Evolutionary conservation across 2,888 invertebrate genomes (phyloP).

Genomic region (Chalcosyrphus nemorum): DNA sequence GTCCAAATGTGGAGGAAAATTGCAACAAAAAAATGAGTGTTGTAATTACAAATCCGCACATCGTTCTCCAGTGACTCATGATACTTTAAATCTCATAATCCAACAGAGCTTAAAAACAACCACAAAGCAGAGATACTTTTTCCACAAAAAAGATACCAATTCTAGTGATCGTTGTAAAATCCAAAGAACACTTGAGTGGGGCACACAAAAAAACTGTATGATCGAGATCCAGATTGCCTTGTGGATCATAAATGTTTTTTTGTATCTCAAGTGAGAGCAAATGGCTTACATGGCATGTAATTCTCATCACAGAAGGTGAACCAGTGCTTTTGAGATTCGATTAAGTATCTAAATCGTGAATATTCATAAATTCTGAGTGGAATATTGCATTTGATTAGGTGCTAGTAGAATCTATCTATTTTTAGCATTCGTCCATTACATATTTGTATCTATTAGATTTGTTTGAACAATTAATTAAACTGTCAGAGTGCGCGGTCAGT

Average conservation of each 20-base stretch:
- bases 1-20: slow-evolving; percentile 4
- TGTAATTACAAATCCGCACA: slow-evolving; percentile 19
- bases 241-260: slow-evolving; percentile 35
- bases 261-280: slow-evolving; percentile 5
- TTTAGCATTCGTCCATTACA: no score
- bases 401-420: no score
- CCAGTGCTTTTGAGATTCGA: background rate
- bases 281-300: background rate
- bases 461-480: background rate
- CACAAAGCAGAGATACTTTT: background rate
- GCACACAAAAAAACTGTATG: background rate
- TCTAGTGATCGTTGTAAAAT: slow-evolving; percentile 6
- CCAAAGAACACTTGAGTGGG: slow-evolving; percentile 17
- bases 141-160: background rate
- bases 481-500: background rate
- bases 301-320: background rate
- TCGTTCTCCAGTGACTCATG: background rate
- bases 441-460: background rate
- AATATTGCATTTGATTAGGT: background rate
- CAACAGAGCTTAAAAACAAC: background rate
- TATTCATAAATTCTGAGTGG: background rate
- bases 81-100: background rate
- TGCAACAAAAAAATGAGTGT: slow-evolving; percentile 6
- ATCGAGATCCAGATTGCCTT: slow-evolving; percentile 48
- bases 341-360: background rate